Conservation (phyloP, 2,113 vertebrate species). For the Salvelinus namaycush region DNA sequence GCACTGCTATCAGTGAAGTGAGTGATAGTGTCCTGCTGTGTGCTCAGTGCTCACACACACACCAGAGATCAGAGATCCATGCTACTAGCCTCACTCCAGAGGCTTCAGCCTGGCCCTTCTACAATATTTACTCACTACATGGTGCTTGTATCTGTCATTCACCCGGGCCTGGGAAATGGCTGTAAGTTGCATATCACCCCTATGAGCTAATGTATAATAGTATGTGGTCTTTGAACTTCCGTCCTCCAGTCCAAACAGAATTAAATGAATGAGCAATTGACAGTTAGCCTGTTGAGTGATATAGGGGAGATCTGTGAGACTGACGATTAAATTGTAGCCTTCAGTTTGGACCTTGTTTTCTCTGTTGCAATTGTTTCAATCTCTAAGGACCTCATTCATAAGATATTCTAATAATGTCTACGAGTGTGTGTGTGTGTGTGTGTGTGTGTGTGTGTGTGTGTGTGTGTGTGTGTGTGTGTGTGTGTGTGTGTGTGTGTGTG, state of each 20-base stretch:
- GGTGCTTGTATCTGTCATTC: constrained; percentile 34
- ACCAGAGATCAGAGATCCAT: constrained; percentile 65
- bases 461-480: background rate
- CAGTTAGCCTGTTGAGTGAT: constrained; percentile 4
- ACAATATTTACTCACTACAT: constrained; percentile 62
- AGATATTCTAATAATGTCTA: no score
- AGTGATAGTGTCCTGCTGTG: constrained; percentile 61
- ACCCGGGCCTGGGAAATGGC: constrained; percentile 19
- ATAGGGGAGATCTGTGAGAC: background rate
- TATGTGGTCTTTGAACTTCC: constrained; percentile 22
- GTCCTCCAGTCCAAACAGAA: background rate
- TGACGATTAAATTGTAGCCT: background rate
- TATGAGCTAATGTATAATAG: constrained; percentile 7
- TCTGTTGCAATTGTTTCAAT: background rate
- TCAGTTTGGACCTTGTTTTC: background rate
- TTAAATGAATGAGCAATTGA: background rate
- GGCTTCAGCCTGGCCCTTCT: constrained; percentile 54
- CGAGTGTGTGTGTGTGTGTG: background rate
- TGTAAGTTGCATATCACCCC: constrained; percentile 30
- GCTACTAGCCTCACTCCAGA: constrained; percentile 44
- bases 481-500: background rate
- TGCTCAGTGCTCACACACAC: constrained; percentile 38
- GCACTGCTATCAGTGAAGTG: constrained; percentile 44
- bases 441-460: no score
- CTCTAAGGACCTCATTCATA: no score